Base-by-base conservation (phyloP, 2,797 vertebrate species). In the Pterois miles region DNA sequence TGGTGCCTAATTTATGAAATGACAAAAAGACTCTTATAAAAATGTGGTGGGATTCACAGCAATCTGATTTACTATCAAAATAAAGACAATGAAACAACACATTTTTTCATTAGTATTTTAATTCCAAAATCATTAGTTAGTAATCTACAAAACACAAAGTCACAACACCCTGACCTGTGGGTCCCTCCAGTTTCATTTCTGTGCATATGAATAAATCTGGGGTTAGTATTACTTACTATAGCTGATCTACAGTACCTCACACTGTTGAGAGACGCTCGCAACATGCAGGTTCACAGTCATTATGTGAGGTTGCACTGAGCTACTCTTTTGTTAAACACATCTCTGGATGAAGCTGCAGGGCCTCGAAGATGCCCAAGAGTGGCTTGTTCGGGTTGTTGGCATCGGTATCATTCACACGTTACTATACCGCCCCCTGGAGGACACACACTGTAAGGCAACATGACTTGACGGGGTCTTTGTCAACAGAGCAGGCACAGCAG, bases 31-130 rank as follows among this genome's bases (percentile, higher is more conserved):
- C 36, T 27, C 54, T 16, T 43, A 29, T 12, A 16, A 31, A 22
- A 69, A 50, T 8, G 0, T 79, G 0, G 8, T 7, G 11, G 10
- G n/a, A 53, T 22, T 75, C 11, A 38, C 9, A 68, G 16, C 18
- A 48, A 20, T 38, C n/a, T 18, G 12, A 72, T 52, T 67, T 20
- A 34, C 22, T 40, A 40, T 9, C 22, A 54, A 60, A 77, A 63
- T 23, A 29, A 54, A 71, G 8, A 43, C 16, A 0, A 59, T 34
- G 5, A 74, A 59, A 53, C 2, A 65, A 8, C 23, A 72, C 12
- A 23, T 3, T 75, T 74, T 85, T 73, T 0, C 65, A 88, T 91
- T 87, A 92, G 84, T 89, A 76, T 64, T 94, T 93, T 92, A 91
- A 89, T 93, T 86, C 27, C 58, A 87, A 90, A 92, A 78, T 80